Base-by-base conservation (phyloP, 1,140 invertebrate genomes). In the Drosophila takahashii region DNA sequence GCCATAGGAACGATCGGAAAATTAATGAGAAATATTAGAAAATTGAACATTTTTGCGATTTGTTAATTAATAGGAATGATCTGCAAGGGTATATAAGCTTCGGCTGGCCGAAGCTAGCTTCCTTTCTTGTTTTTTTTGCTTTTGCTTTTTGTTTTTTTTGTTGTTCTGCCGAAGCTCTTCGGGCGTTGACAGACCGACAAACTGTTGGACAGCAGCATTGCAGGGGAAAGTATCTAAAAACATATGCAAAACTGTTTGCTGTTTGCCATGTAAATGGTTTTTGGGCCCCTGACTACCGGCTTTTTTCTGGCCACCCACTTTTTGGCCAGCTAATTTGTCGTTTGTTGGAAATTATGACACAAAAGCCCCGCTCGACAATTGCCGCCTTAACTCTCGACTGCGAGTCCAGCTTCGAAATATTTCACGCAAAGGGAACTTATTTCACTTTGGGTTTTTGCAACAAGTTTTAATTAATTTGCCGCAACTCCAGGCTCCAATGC, bases 381-480 rank as follows among this genome's bases (percentile, higher is more conserved):
- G 77, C 57, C 59, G 54, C 37, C 51, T 50, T 36, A 45, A 41
- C 47, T 54, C 54, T 27, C 57, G 62, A 62, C 37, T 47, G 64
- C 22, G 3, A 22, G 22, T 37, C 42, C 62, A 29, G 52, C 66
- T 70, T 15, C 50, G 18, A 70, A 70, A 70, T 70, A 70, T 70
- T 70, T 69, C 32, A 47, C 48, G 66, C 62, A 70, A 70, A 70
- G 64, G 34, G 50, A 70, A 81, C 79, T 71, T 41, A 77, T 70
- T 84, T 65, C 48, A 53, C 75, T 71, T 48, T 60, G 60, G 59
- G 74, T 79, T 81, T 75, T 69, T 58, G 84, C 85, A 89, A 87
- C 84, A 87, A 87, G 84, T 87, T 87, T 87, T 87, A 87, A 87
- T 87, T 87, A 89, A 87, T 87, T 87, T 87, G 84, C 81, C 79